Percentiles rank a stretch among this genome's conserved stretches.
Evolutionary conservation across 2,888 invertebrate species (phyloP).

Genomic region (Aphidius colemani): DNA sequence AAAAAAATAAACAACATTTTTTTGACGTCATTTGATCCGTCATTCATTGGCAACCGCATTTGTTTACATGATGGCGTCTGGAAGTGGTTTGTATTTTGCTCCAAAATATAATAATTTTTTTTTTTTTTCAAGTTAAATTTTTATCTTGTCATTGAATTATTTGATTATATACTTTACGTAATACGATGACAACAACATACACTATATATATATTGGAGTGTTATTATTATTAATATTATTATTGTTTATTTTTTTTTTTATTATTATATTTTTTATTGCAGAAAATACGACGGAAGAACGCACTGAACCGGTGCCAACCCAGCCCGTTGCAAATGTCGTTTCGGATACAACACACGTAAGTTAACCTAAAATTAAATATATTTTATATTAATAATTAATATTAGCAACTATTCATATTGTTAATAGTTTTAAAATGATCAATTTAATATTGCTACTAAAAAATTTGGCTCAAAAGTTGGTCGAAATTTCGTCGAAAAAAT

Average conservation of each 20-base stretch:
- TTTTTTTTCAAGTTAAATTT: too few relatives aligned
- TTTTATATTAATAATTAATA: background rate
- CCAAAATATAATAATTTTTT: constrained; percentile 17
- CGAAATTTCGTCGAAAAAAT: background rate
- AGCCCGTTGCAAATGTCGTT: constrained; percentile 50
- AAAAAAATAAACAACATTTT: background rate
- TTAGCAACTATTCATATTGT: background rate
- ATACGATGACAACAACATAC: too few relatives aligned
- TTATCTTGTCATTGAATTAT: too few relatives aligned
- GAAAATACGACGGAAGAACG: constrained; percentile 53
- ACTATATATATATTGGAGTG: too few relatives aligned
- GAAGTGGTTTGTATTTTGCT: constrained; percentile 49
- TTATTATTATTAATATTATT: constrained; percentile 5
- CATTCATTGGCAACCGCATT: constrained; percentile 37
- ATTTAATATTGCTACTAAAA: background rate
- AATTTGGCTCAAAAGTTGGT: too few relatives aligned
- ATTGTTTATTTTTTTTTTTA: too few relatives aligned
- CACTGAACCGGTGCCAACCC: constrained; percentile 46
- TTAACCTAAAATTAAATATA: constrained; percentile 41
- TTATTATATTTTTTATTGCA: constrained; percentile 25
- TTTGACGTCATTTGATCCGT: constrained; percentile 26
- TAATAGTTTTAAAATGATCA: background rate
- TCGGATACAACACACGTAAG: constrained; percentile 55
- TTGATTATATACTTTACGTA: too few relatives aligned
- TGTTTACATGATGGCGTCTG: constrained; percentile 56